These are phyloP conservation scores for Callionymus lyra DNA, from an alignment of 2,113 vertebrate species.

Conservation along the genomic window DNA sequence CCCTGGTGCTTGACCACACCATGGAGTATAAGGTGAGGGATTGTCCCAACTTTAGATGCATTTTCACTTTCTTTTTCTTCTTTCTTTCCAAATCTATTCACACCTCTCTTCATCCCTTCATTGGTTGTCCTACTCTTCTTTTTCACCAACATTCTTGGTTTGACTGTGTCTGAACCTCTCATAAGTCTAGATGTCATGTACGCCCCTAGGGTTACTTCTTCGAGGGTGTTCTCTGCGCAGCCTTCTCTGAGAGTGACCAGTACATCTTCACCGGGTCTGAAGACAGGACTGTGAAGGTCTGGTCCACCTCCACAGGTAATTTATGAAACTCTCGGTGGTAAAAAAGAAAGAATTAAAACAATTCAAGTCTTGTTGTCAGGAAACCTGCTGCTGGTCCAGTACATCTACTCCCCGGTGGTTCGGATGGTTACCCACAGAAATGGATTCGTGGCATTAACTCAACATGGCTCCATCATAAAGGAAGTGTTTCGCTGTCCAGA, in stretches of 20 bases:
- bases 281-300: conserved; percentile 70
- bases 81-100: too few species aligned
- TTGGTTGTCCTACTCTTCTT: too few species aligned
- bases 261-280: conserved; percentile 61
- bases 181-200: too few species aligned
- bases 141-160: too few species aligned
- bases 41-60: not conserved
- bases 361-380: conserved; percentile 47
- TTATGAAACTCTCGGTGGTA: too few species aligned
- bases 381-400: conserved; percentile 64
- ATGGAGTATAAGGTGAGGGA: conserved; percentile 70
- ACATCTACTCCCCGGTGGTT: conserved; percentile 57
- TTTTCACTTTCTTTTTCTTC: too few species aligned
- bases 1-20: conserved; percentile 59
- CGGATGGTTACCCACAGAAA: conserved; percentile 56
- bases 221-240: conserved; percentile 64
- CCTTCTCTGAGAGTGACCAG: conserved; percentile 69
- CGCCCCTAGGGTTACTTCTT: conserved; percentile 64
- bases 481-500: conserved; percentile 65
- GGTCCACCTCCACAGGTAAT: conserved; percentile 64
- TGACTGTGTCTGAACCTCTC: too few species aligned
- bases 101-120: too few species aligned
- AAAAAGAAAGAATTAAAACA: too few species aligned
- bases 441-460: conserved; percentile 63
- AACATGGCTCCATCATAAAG: conserved; percentile 48